Evolutionary conservation across 1,140 invertebrate genomes (phyloP), one percentile per base, ranked within the genome.

Genomic region (Leptoteleia sp.): DNA sequence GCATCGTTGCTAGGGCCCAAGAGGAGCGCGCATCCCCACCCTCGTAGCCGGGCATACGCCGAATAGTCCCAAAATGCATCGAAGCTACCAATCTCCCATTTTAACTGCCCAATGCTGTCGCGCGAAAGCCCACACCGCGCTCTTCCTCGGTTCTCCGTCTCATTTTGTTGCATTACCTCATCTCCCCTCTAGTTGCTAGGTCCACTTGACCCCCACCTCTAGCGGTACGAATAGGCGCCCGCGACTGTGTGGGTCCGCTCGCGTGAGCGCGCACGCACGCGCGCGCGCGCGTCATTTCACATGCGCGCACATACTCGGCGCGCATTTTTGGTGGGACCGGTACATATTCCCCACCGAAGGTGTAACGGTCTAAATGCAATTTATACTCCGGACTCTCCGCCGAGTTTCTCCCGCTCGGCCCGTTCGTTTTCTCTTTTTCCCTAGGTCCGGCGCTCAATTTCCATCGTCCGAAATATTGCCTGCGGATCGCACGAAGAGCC

Each of bases 31-130:
- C 22, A 25, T 3, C 22, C 22, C 22, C 22, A 25, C 22, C 22
- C 22, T 29, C 22, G n/a, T 25, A 25, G 22, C 22, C 22, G 22
- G 22, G 3, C 22, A 25, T 54, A 50, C n/a, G 27, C 13, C 50
- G 61, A 75, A 59, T 88, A 89, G 87, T 89, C 85, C 87, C 83
- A 87, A 89, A 89, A 89, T 86, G 83, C 84, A 84, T 82, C 80
- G 80, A 65, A 54, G 45, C 78, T 78, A 57, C 80, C 76, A 45
- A 72, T 45, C 52, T 70, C 81, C 67, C 59, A 77, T 81, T 84
- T 82, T 81, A 83, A 82, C 83, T 80, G 75, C 35, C 83, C 80
- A 79, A 81, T 64, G 61, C 61, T 52, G 61, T 64, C 61, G 61
- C 37, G 68, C 13, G 73, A 65, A 47, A 33, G 42, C 72, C 48